Conservation (phyloP, 2,797 vertebrate species). For the Acipenser transmontanus region DNA sequence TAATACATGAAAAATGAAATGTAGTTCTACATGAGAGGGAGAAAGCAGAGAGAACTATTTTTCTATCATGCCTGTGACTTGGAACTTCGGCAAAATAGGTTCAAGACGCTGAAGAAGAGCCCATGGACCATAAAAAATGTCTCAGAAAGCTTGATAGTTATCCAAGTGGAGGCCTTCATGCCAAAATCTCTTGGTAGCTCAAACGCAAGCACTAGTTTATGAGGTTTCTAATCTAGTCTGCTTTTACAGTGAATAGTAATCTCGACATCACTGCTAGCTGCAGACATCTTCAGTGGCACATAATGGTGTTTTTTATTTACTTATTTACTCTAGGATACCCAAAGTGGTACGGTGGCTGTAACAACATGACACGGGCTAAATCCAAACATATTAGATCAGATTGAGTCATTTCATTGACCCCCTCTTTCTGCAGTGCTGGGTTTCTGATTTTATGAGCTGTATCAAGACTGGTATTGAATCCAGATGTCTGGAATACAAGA, state of each 20-base stretch:
- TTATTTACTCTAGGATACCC: neutral
- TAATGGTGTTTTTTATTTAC: neutral
- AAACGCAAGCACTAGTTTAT: no score
- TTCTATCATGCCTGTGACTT: neutral
- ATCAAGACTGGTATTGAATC: constrained; percentile 46
- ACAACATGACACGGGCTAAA: constrained; percentile 10
- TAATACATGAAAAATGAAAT: neutral
- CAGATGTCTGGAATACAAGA: constrained; percentile 46
- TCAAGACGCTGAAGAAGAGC: neutral
- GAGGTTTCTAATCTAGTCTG: neutral
- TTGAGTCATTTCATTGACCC: constrained; percentile 50
- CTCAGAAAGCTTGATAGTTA: neutral
- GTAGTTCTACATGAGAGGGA: neutral
- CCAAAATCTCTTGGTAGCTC: no score
- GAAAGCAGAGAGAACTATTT: neutral
- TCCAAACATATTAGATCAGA: constrained; percentile 29
- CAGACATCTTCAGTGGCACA: neutral
- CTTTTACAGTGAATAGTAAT: neutral
- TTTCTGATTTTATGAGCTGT: constrained; percentile 54
- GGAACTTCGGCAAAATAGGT: neutral
- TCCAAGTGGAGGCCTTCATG: neutral
- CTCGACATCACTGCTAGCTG: neutral
- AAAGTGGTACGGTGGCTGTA: constrained; percentile 28
- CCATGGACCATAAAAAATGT: neutral
- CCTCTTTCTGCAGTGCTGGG: constrained; percentile 42